These are phyloP conservation scores for Brachyistius frenatus DNA, from an alignment of 2,113 vertebrate genomes.

Conservation along the genomic window DNA sequence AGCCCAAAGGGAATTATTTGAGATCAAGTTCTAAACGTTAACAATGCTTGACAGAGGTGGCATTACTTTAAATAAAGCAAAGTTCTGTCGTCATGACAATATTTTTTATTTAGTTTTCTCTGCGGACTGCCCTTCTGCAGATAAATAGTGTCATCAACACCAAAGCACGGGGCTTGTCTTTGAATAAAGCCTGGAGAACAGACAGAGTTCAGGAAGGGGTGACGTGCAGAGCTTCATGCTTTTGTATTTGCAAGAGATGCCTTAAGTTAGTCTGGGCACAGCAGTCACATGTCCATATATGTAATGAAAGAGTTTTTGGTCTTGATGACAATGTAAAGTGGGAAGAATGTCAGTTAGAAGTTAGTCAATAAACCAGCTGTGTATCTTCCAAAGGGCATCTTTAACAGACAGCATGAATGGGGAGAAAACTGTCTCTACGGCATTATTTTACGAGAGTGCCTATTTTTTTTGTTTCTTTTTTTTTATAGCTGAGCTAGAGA, in stretches of 20 bases:
- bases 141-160: not conserved
- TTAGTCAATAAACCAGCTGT: too few relatives aligned
- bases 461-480: too few relatives aligned
- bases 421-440: too few relatives aligned
- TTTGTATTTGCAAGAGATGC: not conserved
- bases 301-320: too few relatives aligned
- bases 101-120: slow-evolving; percentile 2
- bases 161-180: not conserved
- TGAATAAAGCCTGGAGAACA: slow-evolving; percentile 28
- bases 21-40: not conserved
- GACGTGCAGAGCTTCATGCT: not conserved
- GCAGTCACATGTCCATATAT: too few relatives aligned
- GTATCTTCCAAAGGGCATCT: too few relatives aligned
- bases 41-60: not conserved
- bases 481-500: too few relatives aligned
- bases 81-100: not conserved
- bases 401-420: too few relatives aligned
- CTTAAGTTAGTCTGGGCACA: not conserved
- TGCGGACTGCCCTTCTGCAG: slow-evolving; percentile 25
- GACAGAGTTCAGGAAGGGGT: slow-evolving; percentile 64
- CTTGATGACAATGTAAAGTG: too few relatives aligned
- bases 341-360: too few relatives aligned
- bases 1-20: not conserved
- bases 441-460: too few relatives aligned
- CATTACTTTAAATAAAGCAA: not conserved